phyloP scores from a whole-genome alignment of 1,140 invertebrate species.

The Megathymus violae region DNA sequence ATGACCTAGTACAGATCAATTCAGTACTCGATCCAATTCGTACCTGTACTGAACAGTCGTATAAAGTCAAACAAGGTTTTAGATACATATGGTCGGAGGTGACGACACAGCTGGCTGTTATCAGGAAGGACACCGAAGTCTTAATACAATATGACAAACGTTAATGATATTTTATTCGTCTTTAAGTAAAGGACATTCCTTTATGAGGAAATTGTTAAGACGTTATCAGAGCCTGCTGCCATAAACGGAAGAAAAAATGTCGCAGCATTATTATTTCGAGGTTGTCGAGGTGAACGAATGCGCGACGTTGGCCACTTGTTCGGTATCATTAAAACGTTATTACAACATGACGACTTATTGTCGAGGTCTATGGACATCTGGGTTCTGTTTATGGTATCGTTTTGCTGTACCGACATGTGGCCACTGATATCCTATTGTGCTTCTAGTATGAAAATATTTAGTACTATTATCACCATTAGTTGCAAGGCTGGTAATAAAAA shows the following conservation, averaged over 20 bases:
- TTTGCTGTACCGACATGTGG: conserved; percentile 11
- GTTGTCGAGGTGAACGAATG: conserved; percentile 53
- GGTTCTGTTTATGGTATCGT: conserved; percentile 27
- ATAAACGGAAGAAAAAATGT: conserved; percentile 62
- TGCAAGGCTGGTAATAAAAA: too few relatives aligned
- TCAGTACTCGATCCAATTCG: conserved; percentile 11
- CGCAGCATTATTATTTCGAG: too few relatives aligned
- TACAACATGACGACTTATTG: conserved; percentile 47
- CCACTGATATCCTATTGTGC: neutral
- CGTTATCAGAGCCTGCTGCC: conserved; percentile 64
- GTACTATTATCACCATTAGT: too few relatives aligned
- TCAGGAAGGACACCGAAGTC: conserved; percentile 4
- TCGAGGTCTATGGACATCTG: conserved; percentile 45
- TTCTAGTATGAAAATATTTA: neutral
- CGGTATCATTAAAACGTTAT: conserved; percentile 38
- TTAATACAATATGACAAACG: neutral
- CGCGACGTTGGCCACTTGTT: too few relatives aligned
- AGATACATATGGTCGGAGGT: conserved; percentile 20
- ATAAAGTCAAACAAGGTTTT: conserved; percentile 29
- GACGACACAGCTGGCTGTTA: neutral
- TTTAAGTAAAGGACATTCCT: conserved; percentile 10
- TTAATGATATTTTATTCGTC: conserved; percentile 13
- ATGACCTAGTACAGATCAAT: conserved; percentile 29
- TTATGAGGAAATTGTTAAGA: conserved; percentile 52
- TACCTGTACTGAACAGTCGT: conserved; percentile 18